Evolutionary conservation across 2,797 vertebrate genomes (phyloP), one percentile per base, ranked within the genome.

Genomic region (Moxostoma hubbsi): DNA sequence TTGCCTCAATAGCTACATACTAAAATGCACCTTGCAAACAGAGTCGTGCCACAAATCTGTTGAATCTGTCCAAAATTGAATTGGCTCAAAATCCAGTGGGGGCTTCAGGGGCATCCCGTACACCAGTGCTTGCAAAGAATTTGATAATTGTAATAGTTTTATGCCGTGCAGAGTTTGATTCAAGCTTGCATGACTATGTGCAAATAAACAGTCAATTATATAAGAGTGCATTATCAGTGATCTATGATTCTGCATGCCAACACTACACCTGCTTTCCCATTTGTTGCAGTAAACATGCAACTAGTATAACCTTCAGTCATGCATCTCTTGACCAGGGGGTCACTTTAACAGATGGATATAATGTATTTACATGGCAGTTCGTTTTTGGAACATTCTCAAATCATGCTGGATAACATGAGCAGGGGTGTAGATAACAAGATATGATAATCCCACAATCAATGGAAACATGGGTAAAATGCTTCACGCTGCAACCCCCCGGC

Each of bases 241-340:
- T 63, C 47, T 36, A 36, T 36, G 59, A 65, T 75, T 88, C 90
- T 85, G 92, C 92, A 92, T 93, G 91, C 90, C 87, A 89, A 88
- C 93, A 90, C 85, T 90, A 92, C 91, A 92, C 89, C 87, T 92
- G 90, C 91, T 92, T 90, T 90, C 94, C 91, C 84, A 86, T 66
- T 81, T 93, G 90, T 90, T 91, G 89, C 90, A 88, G 88, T 89
- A 88, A 89, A 94, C 94, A 95, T 96, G 94, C 94, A 93, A 93
- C 72, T 84, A 90, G 90, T 91, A 88, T 89, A 88, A 68, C 90
- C 92, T 91, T 87, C 88, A 92, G 90, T 91, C 95, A 96, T 96
- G 94, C 95, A 90, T 80, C 80, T 83, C 92, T 92, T 90, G 85
- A 93, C 94, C 12, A 8, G 43, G 12, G 43, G 36, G 24, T 2